phyloP scores from a whole-genome alignment of 2,888 invertebrate genomes.

The Macaria notata region DNA sequence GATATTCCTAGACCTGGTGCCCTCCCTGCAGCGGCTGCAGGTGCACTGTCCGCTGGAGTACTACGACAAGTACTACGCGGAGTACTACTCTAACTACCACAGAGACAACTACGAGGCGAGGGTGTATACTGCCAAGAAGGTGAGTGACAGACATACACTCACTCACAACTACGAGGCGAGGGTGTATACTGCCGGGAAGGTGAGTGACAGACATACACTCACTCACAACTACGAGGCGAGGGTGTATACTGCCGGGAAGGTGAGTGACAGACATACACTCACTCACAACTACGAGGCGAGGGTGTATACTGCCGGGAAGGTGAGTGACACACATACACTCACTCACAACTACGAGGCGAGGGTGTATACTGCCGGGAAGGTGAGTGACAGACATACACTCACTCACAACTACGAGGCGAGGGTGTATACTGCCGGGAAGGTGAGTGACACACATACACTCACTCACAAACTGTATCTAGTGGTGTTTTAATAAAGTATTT shows the following conservation, averaged over 20 bases:
- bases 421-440: too few species aligned
- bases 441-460: too few species aligned
- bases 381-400: too few species aligned
- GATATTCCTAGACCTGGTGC: slow-evolving; percentile 58
- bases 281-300: slow-evolving; percentile 40
- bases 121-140: slow-evolving; percentile 34
- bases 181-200: slow-evolving; percentile 34
- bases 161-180: slow-evolving; percentile 40
- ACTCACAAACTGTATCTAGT: too few species aligned
- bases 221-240: slow-evolving; percentile 40
- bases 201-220: not conserved
- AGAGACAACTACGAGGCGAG: slow-evolving; percentile 44
- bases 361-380: slow-evolving; percentile 34
- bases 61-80: slow-evolving; percentile 55
- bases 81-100: slow-evolving; percentile 41
- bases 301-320: slow-evolving; percentile 34
- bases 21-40: slow-evolving; percentile 48
- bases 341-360: slow-evolving; percentile 40
- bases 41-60: slow-evolving; percentile 30
- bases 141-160: not conserved
- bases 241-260: slow-evolving; percentile 34
- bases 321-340: not conserved
- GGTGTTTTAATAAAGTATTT: too few species aligned
- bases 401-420: too few species aligned
- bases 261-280: not conserved